Evolutionary conservation across 2,797 vertebrate genomes (phyloP).

Genomic region (Enteromius viviparus): DNA sequence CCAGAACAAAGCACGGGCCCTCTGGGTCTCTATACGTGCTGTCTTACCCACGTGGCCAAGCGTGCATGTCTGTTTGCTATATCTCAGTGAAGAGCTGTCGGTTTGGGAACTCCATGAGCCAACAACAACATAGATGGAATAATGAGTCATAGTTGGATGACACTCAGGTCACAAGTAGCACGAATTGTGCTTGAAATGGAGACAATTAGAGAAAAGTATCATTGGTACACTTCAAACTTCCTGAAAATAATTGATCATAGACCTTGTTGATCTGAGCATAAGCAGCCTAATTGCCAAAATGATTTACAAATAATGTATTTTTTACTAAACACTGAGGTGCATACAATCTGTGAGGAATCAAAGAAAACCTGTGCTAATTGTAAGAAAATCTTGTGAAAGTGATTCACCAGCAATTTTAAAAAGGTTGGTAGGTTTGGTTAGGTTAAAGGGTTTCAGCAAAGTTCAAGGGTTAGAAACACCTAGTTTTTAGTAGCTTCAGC

Average conservation of each 20-base stretch:
- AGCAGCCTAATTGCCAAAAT: neutral
- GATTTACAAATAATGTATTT: neutral
- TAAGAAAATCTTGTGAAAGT: neutral
- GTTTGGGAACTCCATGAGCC: neutral
- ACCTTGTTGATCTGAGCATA: neutral
- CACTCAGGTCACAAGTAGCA: slow-evolving; percentile 13
- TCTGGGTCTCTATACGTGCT: slow-evolving; percentile 30
- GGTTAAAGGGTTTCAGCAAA: neutral
- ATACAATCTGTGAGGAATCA: neutral
- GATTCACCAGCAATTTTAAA: neutral
- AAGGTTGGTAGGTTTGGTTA: neutral
- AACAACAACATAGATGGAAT: slow-evolving; percentile 16
- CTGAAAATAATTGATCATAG: neutral
- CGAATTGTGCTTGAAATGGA: slow-evolving; percentile 19
- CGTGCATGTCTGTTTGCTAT: neutral
- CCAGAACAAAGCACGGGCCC: slow-evolving; percentile 32
- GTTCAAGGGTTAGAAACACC: neutral
- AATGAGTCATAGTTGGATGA: neutral
- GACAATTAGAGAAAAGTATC: neutral
- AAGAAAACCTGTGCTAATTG: neutral
- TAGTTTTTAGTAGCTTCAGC: neutral
- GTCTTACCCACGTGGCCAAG: slow-evolving; percentile 7
- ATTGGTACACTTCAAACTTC: neutral
- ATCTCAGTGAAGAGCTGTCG: slow-evolving; percentile 26
- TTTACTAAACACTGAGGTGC: neutral